phyloP scores from a whole-genome alignment of 2,797 vertebrate genomes.

The Mormyrus hasselquistii region DNA sequence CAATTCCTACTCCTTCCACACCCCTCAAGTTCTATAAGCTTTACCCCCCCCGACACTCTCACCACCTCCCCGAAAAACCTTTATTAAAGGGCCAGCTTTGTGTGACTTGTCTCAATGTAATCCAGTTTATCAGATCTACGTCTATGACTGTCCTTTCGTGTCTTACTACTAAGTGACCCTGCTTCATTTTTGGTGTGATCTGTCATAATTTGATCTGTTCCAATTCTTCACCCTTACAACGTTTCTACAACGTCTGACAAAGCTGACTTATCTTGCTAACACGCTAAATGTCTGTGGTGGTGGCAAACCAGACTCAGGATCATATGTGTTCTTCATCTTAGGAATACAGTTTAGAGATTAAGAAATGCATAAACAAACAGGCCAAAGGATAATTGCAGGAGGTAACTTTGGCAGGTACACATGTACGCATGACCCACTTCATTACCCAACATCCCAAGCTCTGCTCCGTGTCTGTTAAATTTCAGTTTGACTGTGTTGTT shows the following conservation, averaged over 20 bases:
- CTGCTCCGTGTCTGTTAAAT: background rate
- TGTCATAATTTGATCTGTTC: background rate
- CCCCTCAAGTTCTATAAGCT: background rate
- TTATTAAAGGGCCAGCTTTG: background rate
- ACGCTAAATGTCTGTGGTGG: background rate
- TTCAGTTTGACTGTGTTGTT: background rate
- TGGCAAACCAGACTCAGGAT: background rate
- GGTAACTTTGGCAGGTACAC: background rate
- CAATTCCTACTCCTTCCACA: background rate
- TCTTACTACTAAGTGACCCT: background rate
- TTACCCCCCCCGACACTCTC: background rate
- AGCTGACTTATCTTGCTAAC: background rate
- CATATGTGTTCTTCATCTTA: background rate
- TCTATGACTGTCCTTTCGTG: background rate
- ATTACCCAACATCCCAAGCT: background rate
- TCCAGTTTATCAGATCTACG: background rate
- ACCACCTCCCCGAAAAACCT: background rate
- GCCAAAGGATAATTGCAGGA: background rate
- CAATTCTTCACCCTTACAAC: background rate
- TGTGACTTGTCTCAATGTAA: background rate
- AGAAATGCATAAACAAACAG: background rate
- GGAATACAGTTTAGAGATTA: background rate
- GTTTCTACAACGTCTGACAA: background rate
- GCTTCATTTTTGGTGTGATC: background rate
- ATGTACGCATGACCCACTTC: background rate